phyloP scores from a whole-genome alignment of 2,888 invertebrate genomes.

The Oligia latruncula region DNA sequence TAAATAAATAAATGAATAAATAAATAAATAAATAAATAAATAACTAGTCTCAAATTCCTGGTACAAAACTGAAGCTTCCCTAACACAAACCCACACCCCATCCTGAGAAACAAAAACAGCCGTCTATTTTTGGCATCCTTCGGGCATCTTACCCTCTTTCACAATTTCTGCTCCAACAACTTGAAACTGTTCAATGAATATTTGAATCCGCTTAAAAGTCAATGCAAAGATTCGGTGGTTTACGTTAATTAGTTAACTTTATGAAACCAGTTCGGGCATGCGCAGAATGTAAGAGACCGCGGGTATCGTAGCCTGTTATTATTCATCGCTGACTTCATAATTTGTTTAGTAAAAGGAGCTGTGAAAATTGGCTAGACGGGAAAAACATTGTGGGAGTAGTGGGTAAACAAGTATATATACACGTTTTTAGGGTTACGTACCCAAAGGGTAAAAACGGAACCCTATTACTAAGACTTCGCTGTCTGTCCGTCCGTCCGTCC shows the following conservation, averaged over 20 bases:
- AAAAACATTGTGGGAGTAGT: constrained; percentile 29
- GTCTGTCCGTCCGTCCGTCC: too few species aligned
- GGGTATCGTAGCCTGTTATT: constrained; percentile 31
- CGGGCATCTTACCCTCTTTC: not conserved
- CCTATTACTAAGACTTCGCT: too few species aligned
- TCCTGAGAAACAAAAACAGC: not conserved
- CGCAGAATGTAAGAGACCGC: constrained; percentile 21
- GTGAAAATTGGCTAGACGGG: constrained; percentile 38
- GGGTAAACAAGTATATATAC: constrained; percentile 24
- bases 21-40: too few species aligned
- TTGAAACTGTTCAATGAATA: constrained; percentile 45
- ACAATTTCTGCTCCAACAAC: constrained; percentile 36
- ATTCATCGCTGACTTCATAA: constrained; percentile 49
- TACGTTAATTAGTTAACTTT: constrained; percentile 54
- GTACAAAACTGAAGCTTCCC: not conserved
- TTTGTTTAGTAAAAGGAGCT: constrained; percentile 44
- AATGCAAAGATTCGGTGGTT: constrained; percentile 52
- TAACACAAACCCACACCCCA: not conserved
- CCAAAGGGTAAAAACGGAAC: too few species aligned
- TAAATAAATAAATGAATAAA: too few species aligned
- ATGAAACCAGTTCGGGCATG: constrained; percentile 34
- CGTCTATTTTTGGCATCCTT: not conserved
- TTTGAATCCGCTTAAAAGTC: constrained; percentile 56
- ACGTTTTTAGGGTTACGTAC: too few species aligned
- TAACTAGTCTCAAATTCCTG: not conserved